phyloP scores from a whole-genome alignment of 1,140 invertebrate genomes.

The Anastrepha obliqua region DNA sequence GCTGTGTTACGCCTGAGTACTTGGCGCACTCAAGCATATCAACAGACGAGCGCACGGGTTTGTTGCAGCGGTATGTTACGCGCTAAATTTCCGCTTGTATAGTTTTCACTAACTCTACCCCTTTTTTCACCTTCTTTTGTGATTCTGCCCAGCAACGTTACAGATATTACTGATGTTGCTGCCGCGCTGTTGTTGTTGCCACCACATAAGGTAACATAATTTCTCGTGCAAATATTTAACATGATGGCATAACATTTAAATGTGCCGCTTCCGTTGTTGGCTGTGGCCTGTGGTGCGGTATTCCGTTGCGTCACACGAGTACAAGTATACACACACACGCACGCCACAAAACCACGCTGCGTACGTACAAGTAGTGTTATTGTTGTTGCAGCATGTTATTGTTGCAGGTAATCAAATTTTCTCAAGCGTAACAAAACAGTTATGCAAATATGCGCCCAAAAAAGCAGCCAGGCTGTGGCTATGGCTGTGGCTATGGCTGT shows the following conservation, averaged over 20 bases:
- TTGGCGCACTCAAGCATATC: background rate
- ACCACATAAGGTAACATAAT: background rate
- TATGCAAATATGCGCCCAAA: slow-evolving; percentile 34
- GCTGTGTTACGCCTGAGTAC: background rate
- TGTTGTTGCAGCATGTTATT: slow-evolving; percentile 21
- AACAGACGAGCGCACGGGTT: background rate
- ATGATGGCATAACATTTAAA: slow-evolving; percentile 30
- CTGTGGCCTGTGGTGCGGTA: background rate
- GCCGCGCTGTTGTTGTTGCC: background rate
- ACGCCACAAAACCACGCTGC: background rate
- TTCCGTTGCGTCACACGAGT: background rate
- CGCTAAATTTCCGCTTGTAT: slow-evolving; percentile 35
- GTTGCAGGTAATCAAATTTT: slow-evolving; percentile 52
- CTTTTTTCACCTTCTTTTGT: background rate
- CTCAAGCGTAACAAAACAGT: slow-evolving; percentile 54
- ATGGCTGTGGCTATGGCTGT: background rate
- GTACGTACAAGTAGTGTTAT: background rate
- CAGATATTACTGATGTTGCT: background rate
- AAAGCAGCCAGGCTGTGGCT: background rate
- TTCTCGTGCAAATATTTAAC: slow-evolving; percentile 52
- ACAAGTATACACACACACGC: too few relatives aligned
- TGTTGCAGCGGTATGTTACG: background rate
- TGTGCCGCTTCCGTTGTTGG: background rate
- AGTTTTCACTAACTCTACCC: background rate
- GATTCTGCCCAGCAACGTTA: background rate